Percentiles rank a stretch among this genome's conserved stretches.
phyloP scores from a whole-genome alignment of 1,140 invertebrate genomes.

The Drosophila busckii region DNA sequence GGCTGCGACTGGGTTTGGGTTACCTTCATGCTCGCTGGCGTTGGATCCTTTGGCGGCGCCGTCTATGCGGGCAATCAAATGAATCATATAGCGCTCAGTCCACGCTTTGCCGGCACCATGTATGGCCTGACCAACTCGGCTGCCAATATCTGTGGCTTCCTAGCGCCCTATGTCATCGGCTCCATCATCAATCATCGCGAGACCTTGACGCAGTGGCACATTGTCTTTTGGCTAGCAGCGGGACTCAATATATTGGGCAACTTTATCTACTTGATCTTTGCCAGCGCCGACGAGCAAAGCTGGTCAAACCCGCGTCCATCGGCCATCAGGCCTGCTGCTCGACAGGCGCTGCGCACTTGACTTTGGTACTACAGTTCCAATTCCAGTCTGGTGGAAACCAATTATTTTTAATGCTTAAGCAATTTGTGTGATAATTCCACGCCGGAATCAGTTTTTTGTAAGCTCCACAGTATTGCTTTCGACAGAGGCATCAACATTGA shows the following conservation, averaged over 20 bases:
- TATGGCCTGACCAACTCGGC: conserved; percentile 94
- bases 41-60: conserved; percentile 86
- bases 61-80: conserved; percentile 89
- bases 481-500: too few species aligned
- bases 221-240: conserved; percentile 92
- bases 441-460: conserved; percentile 28
- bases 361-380: background rate
- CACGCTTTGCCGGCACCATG: conserved; percentile 90
- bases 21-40: conserved; percentile 85
- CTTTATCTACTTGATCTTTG: conserved; percentile 90
- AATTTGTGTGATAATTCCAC: conserved; percentile 41
- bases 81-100: conserved; percentile 93
- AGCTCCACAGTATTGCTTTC: conserved; percentile 22
- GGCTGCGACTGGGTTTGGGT: conserved; percentile 86
- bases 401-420: conserved; percentile 25
- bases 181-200: conserved; percentile 86
- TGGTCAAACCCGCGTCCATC: conserved; percentile 81
- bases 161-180: conserved; percentile 90
- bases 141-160: conserved; percentile 91
- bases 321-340: background rate
- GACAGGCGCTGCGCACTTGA: conserved; percentile 22
- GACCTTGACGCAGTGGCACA: conserved; percentile 90
- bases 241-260: conserved; percentile 88
- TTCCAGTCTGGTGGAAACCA: background rate
- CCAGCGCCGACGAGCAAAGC: conserved; percentile 88